Base-by-base conservation (phyloP, 1,140 invertebrate species). In the Ditylenchus dipsaci region DNA sequence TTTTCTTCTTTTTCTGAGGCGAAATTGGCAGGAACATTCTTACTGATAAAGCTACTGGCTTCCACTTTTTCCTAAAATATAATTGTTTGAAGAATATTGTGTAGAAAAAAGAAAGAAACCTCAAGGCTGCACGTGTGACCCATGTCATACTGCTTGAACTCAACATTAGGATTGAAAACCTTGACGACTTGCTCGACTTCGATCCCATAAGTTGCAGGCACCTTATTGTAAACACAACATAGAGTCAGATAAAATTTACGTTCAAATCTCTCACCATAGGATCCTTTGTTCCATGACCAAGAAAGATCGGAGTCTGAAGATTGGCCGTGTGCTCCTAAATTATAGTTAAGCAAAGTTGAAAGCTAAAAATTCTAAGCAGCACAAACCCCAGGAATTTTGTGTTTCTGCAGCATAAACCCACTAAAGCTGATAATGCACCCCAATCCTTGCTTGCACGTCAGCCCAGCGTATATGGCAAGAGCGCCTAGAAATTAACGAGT, bases 241-340 rank as follows among this genome's bases (percentile, higher is more conserved):
- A 89, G 33, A 5, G 33, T 11, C 3, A 11, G 33, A 38, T 5
- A 38, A 38, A 89, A 92, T 95, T 79, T 90, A 90, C n/a, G n/a
- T n/a, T n/a, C n/a, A 79, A 90, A 91, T 0, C 91, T 91, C 23
- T 38, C 3, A 38, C 33, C 33, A 38, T 38, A 11, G 33, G 33
- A 38, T 99, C 95, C 76, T 88, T 89, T 78, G 93, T 90, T 17
- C 95, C 95, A 85, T 98, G 95, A 79, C 91, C 93, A 85, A 95
- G 91, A 42, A 97, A 86, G 67, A 96, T 87, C 81, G 91, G 88
- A 61, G 87, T 87, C 60, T 88, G 84, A 74, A 83, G 86, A 80
- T 90, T 88, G 57, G 85, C 86, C 21, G 29, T 79, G 66, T 61
- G 67, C 1, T 29, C 63, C 74, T 80, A 26, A 74, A 79, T 38